Conservation (phyloP, 2,113 vertebrate genomes). For the Hydrochoerus hydrochaeris region DNA sequence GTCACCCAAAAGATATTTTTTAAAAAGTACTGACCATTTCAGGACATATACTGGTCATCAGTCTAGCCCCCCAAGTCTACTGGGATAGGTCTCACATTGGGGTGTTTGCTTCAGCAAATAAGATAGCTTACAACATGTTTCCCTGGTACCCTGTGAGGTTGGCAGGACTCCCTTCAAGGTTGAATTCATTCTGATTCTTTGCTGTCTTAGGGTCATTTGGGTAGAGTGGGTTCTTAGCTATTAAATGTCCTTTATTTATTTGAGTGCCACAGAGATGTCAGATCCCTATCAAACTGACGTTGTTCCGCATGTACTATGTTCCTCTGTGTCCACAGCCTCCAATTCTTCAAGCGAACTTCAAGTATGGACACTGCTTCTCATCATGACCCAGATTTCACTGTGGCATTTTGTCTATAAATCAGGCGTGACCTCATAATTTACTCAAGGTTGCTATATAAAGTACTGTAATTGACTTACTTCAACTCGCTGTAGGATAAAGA, state of each 20-base stretch:
- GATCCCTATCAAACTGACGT: not conserved
- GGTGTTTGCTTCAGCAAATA: not conserved
- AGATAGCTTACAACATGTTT: not conserved
- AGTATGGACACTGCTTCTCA: conserved; percentile 76
- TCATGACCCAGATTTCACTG: conserved; percentile 84
- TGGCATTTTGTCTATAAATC: conserved; percentile 81
- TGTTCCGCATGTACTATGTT: not conserved
- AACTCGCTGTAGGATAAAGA: conserved; percentile 84
- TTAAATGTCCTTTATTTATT: not conserved
- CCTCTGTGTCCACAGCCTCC: conserved; percentile 83
- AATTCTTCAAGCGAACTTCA: conserved; percentile 83
- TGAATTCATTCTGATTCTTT: not conserved
- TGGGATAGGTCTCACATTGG: not conserved
- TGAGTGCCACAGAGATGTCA: not conserved
- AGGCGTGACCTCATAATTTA: conserved; percentile 84
- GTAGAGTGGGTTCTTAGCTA: not conserved
- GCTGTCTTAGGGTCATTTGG: not conserved
- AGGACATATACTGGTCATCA: not conserved
- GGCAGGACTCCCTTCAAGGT: not conserved
- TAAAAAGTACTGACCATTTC: not conserved
- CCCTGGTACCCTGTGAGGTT: not conserved
- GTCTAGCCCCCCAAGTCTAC: not conserved
- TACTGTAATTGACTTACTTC: conserved; percentile 84
- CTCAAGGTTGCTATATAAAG: conserved; percentile 73
- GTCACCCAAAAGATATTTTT: conserved; percentile 37